Evolutionary conservation across 2,888 invertebrate species (phyloP), one percentile per base, ranked within the genome.

Genomic region (Meloe dianella): DNA sequence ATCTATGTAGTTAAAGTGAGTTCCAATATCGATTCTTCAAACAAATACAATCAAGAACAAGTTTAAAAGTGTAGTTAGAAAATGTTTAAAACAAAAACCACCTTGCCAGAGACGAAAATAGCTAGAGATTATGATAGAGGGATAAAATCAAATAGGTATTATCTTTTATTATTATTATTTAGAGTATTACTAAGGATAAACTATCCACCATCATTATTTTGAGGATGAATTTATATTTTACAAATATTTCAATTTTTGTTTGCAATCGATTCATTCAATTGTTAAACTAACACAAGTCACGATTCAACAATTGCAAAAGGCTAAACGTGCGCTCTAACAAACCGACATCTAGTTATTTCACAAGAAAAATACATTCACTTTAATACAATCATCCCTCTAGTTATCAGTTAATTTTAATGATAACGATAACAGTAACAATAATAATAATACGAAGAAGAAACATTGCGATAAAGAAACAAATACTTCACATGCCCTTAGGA

Each of bases 291-390:
- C 54, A 54, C 54, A 54, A 54, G 54, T 54, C 54, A 54, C 54
- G 54, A 54, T 24, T 24, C 24, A 9, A 54, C 10, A 24, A 54
- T 24, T 10, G 54, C 24, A 54, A 54, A 54, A 54, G 54, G 24
- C 24, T 24, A 54, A 54, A 54, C 54, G 54, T 54, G 54, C 54
- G 54, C 24, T 54, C 54, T 54, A 54, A 54, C 54, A 54, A 54
- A 54, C 54, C 54, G 5, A 24, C 54, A 47, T 47, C 47, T 27
- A 27, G 2, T 27, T 54, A 54, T 54, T 54, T 54, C 30, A 8
- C 3, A 35, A 35, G 14, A 47, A 47, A n/a, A 47, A 7, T 3
- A 54, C 41, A 54, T 54, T 54, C 0, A 1, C 22, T 8, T 20
- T 20, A 54, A 54, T 54, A 54, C 24, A 24, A 12, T 6, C 10